Base-by-base conservation (phyloP, 2,797 vertebrate species). In the Leuciscus waleckii region DNA sequence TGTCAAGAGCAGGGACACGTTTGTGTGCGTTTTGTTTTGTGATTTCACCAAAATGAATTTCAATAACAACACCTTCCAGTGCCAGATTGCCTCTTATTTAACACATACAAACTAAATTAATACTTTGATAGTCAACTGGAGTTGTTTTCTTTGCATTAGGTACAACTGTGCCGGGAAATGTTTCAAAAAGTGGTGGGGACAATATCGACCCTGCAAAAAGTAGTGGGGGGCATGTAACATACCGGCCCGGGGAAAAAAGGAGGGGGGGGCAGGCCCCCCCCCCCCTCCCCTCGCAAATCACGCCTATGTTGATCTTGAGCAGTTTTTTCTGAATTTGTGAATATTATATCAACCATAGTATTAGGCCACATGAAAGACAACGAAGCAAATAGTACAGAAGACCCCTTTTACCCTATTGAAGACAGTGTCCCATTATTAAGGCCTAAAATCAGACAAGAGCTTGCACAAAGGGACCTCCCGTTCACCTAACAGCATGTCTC, bases 401-500 rank as follows among this genome's bases (percentile, higher is more conserved):
- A 76, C 16, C 56, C 73, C 23, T 14, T 81, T 78, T 67, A 54
- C 39, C 23, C 23, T 29, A 88, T 80, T 82, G 49, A 86, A 83
- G 41, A 32, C 46, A 49, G 3, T 26, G 56, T 51, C 61, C 63
- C 32, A 1, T 63, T 5, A 35, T 39, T 29, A 23, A 81, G 58
- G 46, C 39, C 91, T 92, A 96, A 86, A 95, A 87, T 63, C 94
- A 1, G 97, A 93, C 35, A 99, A 92, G 84, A 99, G 93, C 85
- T 97, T 87, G 0, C 94, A 92, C 39, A 99, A 94, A 0, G 96
- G 95, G 81, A 99, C 92, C 92, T 99, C 97, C 88, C 96, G 95
- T 93, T 98, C 97, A 0, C 98, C 98, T 51, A 99, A 95, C 91
- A 99, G 93, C 0, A 94, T 95, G 94, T 99, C 97, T 90, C 98